These are phyloP conservation scores for Cheiracanthium punctorium DNA, from an alignment of 2,888 invertebrate species.

Conservation along the genomic window DNA sequence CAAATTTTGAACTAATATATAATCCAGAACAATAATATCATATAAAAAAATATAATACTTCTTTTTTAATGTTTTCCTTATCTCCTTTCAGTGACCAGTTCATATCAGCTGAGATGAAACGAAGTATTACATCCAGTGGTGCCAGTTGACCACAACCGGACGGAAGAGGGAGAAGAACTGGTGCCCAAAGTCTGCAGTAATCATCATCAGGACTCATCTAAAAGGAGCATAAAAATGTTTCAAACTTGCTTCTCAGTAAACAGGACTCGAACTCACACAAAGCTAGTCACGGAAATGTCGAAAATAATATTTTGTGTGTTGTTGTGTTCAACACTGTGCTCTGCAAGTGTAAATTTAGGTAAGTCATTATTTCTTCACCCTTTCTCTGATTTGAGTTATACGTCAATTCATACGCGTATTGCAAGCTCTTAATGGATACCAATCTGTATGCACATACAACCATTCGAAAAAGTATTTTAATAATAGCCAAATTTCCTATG, in stretches of 20 bases:
- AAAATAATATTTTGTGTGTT: slow-evolving; percentile 4
- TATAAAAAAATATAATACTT: no score
- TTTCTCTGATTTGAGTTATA: no score
- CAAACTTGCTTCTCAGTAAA: background rate
- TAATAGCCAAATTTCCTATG: no score
- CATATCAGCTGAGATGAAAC: background rate
- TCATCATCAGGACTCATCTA: background rate
- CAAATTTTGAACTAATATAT: no score
- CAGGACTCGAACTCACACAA: slow-evolving; percentile 6
- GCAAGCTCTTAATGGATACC: no score
- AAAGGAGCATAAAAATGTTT: background rate
- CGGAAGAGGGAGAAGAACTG: slow-evolving; percentile 17
- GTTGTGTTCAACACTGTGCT: slow-evolving; percentile 24
- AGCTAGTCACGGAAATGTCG: background rate
- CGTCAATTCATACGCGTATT: no score
- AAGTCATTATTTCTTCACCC: slow-evolving; percentile 1
- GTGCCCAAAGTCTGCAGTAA: background rate
- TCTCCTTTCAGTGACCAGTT: no score
- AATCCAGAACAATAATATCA: no score
- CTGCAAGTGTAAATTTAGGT: slow-evolving; percentile 42
- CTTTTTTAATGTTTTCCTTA: no score
- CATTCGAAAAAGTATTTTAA: no score
- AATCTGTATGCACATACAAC: no score
- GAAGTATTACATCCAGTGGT: background rate
- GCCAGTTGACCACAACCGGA: slow-evolving; percentile 24